phyloP scores from a whole-genome alignment of 2,113 vertebrate genomes.

The Brachirus orientalis region DNA sequence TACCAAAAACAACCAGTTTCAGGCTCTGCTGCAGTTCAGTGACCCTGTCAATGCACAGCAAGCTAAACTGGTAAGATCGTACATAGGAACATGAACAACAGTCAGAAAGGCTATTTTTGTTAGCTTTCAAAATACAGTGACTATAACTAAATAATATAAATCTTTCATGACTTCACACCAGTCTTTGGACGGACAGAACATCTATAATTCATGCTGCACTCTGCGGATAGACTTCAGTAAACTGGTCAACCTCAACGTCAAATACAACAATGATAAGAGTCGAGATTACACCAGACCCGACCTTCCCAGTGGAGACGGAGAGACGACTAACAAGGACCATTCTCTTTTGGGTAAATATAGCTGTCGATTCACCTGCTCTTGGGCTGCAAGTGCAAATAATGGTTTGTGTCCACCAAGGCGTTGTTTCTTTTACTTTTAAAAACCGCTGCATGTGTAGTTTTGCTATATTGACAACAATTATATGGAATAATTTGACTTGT shows the following conservation, averaged over 20 bases:
- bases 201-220: slow-evolving; percentile 98
- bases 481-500: slow-evolving; percentile 26
- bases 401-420: too few species aligned
- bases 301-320: slow-evolving; percentile 95
- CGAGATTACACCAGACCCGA: slow-evolving; percentile 98
- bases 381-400: too few species aligned
- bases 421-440: too few species aligned
- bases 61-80: slow-evolving; percentile 92
- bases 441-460: background rate
- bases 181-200: slow-evolving; percentile 98
- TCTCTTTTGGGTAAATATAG: slow-evolving; percentile 89
- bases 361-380: background rate
- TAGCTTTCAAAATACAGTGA: too few species aligned
- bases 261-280: slow-evolving; percentile 99
- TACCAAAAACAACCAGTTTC: slow-evolving; percentile 99
- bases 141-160: too few species aligned
- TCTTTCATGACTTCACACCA: too few species aligned
- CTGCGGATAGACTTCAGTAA: slow-evolving; percentile 99
- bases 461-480: background rate
- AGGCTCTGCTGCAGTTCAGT: slow-evolving; percentile 96
- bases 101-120: too few species aligned
- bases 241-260: slow-evolving; percentile 98
- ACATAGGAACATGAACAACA: background rate
- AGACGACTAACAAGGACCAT: slow-evolving; percentile 93
- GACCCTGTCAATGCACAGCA: slow-evolving; percentile 97